phyloP scores from a whole-genome alignment of 2,797 vertebrate species.

The Sebastes cheni region DNA sequence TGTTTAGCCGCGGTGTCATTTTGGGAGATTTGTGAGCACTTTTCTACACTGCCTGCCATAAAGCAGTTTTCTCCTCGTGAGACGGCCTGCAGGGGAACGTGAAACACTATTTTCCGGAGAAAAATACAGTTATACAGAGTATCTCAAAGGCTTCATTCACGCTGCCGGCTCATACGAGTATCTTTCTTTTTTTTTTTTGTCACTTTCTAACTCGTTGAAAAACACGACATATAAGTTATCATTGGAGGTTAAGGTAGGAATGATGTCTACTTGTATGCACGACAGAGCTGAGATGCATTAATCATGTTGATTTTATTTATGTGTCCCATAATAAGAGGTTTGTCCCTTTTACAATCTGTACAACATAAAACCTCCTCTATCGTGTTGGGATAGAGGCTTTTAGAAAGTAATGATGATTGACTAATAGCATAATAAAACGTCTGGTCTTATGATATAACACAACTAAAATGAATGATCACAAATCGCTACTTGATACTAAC shows the following conservation, averaged over 20 bases:
- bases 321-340: not conserved
- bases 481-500: not conserved
- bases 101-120: conserved; percentile 33
- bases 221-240: not conserved
- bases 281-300: not conserved
- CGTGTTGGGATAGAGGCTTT: not conserved
- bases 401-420: not conserved
- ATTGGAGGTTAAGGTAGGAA: not conserved
- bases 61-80: conserved; percentile 44
- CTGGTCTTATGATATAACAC: not conserved
- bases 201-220: not conserved
- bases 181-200: not conserved
- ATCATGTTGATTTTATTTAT: not conserved
- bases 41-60: conserved; percentile 22
- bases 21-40: conserved; percentile 35
- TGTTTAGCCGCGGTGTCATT: conserved; percentile 38
- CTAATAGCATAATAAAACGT: not conserved
- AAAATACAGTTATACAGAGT: conserved; percentile 19
- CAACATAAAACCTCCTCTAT: no score
- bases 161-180: not conserved
- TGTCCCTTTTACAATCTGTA: not conserved
- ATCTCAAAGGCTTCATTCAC: conserved; percentile 29
- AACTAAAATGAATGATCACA: not conserved
- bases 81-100: conserved; percentile 26
- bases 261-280: not conserved